A percentile compares a stretch with the other conserved stretches of the same genome.
Conservation (phyloP, 2,888 invertebrate species). For the Ditula angustiorana region DNA sequence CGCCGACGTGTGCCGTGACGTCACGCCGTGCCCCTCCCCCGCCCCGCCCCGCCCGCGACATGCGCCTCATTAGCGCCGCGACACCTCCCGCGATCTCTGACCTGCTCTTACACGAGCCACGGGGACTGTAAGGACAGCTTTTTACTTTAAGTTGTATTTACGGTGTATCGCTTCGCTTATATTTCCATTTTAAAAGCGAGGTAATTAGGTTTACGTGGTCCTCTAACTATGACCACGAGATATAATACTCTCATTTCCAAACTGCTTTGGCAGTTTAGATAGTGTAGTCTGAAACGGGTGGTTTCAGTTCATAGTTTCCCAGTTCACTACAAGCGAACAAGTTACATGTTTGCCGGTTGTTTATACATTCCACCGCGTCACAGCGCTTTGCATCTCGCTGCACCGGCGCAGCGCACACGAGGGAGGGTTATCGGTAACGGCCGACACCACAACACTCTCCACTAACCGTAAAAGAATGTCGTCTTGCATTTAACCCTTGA, state of each 20-base stretch:
- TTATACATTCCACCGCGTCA: no score
- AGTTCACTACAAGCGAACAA: no score
- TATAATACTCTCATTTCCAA: no score
- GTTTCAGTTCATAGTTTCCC: no score
- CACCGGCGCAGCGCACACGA: neutral
- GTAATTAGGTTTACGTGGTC: no score
- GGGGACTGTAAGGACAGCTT: slow-evolving; percentile 16
- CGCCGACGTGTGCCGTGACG: slow-evolving; percentile 42
- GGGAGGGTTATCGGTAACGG: neutral
- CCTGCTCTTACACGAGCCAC: slow-evolving; percentile 6
- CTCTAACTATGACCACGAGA: no score
- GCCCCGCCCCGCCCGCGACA: slow-evolving; percentile 5
- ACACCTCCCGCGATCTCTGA: slow-evolving; percentile 37
- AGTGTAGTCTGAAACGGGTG: no score
- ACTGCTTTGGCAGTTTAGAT: no score
- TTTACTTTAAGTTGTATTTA: neutral
- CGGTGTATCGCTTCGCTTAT: neutral
- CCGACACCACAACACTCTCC: neutral
- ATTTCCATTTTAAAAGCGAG: neutral
- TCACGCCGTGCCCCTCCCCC: slow-evolving; percentile 23
- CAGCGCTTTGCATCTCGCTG: neutral
- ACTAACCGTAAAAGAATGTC: neutral
- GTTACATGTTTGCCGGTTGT: neutral
- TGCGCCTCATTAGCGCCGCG: slow-evolving; percentile 36
- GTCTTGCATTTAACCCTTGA: slow-evolving; percentile 8